Conservation (phyloP, 2,888 invertebrate species). For the Drosophila setosimentum region DNA sequence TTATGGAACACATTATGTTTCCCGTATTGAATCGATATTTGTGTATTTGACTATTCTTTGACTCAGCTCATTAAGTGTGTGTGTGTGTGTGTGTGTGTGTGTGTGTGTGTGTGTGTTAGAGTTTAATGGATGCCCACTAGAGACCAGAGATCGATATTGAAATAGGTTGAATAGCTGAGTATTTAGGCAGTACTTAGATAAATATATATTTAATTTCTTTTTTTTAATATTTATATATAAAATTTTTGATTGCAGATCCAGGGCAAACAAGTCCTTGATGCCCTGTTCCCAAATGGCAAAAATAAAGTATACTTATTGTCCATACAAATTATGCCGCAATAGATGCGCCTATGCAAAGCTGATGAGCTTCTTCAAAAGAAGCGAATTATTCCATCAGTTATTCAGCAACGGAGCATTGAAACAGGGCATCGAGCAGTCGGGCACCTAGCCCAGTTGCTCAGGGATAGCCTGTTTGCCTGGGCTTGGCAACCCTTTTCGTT, state of each 20-base stretch:
- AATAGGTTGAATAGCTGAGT: conserved; percentile 13
- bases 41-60: background rate
- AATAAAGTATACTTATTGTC: background rate
- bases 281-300: background rate
- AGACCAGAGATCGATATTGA: conserved; percentile 16
- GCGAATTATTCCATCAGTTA: background rate
- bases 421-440: conserved; percentile 1
- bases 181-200: background rate
- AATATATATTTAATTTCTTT: background rate
- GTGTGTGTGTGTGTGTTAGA: background rate
- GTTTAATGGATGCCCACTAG: background rate
- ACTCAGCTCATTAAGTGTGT: background rate
- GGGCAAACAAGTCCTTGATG: background rate
- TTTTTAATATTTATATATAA: background rate
- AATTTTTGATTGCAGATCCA: no score
- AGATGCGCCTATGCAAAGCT: background rate
- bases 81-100: background rate
- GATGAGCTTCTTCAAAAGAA: background rate
- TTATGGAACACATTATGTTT: conserved; percentile 35
- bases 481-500: conserved; percentile 36
- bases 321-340: background rate
- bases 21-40: conserved; percentile 2
- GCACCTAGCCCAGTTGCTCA: background rate
- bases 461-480: background rate
- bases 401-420: background rate